Base-by-base conservation (phyloP, 2,888 invertebrate species). In the Heliothis peltigera region DNA sequence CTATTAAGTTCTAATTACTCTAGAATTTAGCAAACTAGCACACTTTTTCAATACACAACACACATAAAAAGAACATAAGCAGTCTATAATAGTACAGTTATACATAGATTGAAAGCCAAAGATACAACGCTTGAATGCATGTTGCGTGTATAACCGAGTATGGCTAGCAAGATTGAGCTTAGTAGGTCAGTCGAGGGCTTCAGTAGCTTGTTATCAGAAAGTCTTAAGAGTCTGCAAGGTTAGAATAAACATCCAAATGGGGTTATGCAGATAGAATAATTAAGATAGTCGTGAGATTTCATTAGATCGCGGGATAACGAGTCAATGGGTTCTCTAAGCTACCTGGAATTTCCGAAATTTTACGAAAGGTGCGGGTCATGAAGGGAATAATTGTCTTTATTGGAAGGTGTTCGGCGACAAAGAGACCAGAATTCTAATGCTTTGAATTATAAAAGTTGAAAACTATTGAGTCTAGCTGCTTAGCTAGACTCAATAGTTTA, bases 171-270 rank as follows among this genome's bases (percentile, higher is more conserved):
- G 64, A 79, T 79, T 62, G 77, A 79, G 77, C 42, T 70, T 67
- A 77, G 66, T 79, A 71, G 79, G 79, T 74, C 77, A 77, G n/a
- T n/a, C 35, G 74, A 79, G 64, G 77, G 79, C 73, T 76, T 76
- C 73, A 68, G 65, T 68, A 56, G 56, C 51, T 15, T 53, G 64
- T 67, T 71, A 74, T 69, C 72, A 59, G 64, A 77, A 64, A 64
- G 64, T 64, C 64, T 73, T 63, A 58, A 54, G 64, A 42, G 21
- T 44, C n/a, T 54, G 28, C 28, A 66, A 61, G 54, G 60, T 57
- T 61, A 60, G 12, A 28, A n/a, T 43, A 32, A 59, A 19, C 47
- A 46, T 52, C 44, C 42, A 59, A 66, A 66, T 61, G 52, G 60
- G 18, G 28, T 44, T 64, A 22, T 57, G 53, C 18, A 53, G 19